Evolutionary conservation across 2,797 vertebrate species (phyloP), one percentile per base, ranked within the genome.

Genomic region (Gymnothorax reevesii): DNA sequence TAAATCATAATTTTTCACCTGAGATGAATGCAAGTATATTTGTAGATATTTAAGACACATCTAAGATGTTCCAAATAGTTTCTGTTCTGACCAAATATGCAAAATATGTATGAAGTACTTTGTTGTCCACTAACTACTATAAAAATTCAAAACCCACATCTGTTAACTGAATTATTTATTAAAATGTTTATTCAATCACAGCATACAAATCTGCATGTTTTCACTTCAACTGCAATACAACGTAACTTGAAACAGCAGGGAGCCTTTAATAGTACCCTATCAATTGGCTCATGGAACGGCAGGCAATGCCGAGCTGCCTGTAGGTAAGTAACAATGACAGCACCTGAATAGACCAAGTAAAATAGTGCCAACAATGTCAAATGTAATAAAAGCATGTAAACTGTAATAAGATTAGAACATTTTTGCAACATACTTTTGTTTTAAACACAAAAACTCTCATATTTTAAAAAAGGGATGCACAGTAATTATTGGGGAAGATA

Each of bases 11-110:
- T 62, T 55, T 57, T 82, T 77, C 80, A 77, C 25, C 49, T 79
- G 84, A 57, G 55, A 79, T n/a, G 54, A 75, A 85, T 25, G 52
- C 69, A 60, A 55, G 55, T 85, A 79, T 77, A 83, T 25, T 59
- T 59, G 82, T 83, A 83, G 59, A 12, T 60, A 13, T 83, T 60
- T 77, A 57, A 85, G 54, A 79, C 71, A 85, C n/a, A 54, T 85
- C 52, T 60, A 79, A 79, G 22, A 79, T 85, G 84, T 79, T 77
- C 69, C 54, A 77, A 85, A 85, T 85, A 79, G 17, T 57, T 77
- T 85, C 55, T 27, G 80, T 83, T 60, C 59, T 60, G 13, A 9
- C 59, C 13, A 60, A 60, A 60, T 60, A 60, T 60, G 33, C 33
- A 42, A 60, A 13, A 17, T 60, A 60, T 3, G 3, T 17, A 60